phyloP scores from a whole-genome alignment of 2,113 vertebrate genomes.

The Micronycteris hirsuta region DNA sequence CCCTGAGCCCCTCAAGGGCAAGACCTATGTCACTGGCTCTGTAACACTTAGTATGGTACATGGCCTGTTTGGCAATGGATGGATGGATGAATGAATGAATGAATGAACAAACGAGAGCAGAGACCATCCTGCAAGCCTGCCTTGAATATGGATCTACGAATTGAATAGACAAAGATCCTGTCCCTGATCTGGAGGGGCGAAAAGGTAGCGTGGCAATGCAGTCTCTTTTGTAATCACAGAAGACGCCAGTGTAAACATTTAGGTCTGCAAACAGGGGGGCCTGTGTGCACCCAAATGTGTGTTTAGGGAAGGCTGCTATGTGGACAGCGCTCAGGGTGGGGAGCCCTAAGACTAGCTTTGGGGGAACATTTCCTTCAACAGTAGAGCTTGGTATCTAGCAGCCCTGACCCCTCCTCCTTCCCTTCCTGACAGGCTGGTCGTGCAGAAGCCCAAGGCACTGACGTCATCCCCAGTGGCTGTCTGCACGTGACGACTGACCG shows the following conservation, averaged over 20 bases:
- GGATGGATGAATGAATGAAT: not conserved
- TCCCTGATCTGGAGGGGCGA: not conserved
- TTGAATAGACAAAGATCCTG: not conserved
- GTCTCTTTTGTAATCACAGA: not conserved
- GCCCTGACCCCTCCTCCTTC: not conserved
- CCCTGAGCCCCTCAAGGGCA: not conserved
- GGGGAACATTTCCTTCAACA: not conserved
- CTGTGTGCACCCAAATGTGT: not conserved
- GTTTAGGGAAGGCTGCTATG: not conserved
- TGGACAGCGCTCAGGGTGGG: not conserved
- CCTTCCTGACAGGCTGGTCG: not conserved
- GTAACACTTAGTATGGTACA: not conserved
- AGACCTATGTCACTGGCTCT: not conserved
- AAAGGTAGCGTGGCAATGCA: not conserved
- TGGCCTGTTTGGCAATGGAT: not conserved
- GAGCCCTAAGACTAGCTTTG: not conserved
- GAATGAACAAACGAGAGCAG: not conserved
- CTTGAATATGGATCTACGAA: not conserved
- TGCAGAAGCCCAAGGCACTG: not conserved
- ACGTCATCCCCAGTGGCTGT: conserved; percentile 38
- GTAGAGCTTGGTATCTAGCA: not conserved
- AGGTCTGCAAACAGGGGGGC: not conserved
- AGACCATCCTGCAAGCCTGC: not conserved
- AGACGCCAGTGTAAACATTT: not conserved
- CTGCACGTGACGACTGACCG: conserved; percentile 35